Conservation (phyloP, 64 coral and sea anemone genomes). For the Acropora tenuis region DNA sequence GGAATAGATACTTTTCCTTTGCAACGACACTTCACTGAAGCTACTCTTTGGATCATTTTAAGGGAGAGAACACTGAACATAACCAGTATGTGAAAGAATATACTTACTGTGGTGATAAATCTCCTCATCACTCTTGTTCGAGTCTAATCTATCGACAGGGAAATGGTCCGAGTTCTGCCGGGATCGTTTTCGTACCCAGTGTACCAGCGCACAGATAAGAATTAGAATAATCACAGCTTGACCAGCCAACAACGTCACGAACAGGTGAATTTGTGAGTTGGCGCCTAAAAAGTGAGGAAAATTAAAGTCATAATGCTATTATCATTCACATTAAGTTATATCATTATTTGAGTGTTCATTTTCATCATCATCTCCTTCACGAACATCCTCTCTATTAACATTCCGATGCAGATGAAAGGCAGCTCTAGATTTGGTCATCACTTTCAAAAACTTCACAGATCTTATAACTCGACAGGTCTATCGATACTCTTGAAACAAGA, state of each 20-base stretch:
- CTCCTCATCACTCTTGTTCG: conserved; percentile 2
- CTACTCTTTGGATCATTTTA: neutral
- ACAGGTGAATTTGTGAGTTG: conserved; percentile 34
- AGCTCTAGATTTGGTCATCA: too few species aligned
- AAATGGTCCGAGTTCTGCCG: neutral
- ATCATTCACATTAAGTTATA: too few species aligned
- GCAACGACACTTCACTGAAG: too few species aligned
- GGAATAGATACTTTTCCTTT: too few species aligned
- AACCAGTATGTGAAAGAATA: neutral
- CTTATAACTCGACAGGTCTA: too few species aligned
- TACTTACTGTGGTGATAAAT: neutral
- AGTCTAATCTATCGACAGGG: conserved; percentile 17
- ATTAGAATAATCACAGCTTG: conserved; percentile 49
- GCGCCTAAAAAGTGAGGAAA: conserved; percentile 1
- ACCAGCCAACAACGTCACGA: conserved; percentile 61
- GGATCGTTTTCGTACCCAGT: conserved; percentile 65
- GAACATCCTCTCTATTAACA: too few species aligned
- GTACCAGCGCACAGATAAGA: conserved; percentile 60
- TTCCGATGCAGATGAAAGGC: too few species aligned
- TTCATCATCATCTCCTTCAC: too few species aligned
- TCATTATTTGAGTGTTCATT: too few species aligned
- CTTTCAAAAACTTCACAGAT: too few species aligned
- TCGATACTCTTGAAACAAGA: too few species aligned
- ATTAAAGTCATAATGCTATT: neutral
- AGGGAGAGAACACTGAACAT: neutral